A percentile compares a stretch with the other conserved stretches of the same genome.
Evolutionary conservation across 2,888 invertebrate genomes (phyloP).

Genomic region (Plebejus anna): DNA sequence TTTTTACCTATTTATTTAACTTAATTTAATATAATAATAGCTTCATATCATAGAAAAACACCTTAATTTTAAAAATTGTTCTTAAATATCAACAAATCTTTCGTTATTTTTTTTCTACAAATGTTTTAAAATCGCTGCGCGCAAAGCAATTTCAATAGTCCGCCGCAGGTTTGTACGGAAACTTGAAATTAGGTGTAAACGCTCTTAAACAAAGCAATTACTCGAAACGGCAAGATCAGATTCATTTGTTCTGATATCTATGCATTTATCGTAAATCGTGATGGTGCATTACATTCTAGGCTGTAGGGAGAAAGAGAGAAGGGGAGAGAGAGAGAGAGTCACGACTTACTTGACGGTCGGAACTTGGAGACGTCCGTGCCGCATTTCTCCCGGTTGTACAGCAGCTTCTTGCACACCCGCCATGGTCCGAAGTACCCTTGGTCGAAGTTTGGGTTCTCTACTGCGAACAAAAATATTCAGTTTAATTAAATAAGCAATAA

Average conservation of each 20-base stretch:
- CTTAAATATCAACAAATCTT: too few relatives aligned
- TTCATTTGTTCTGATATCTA: neutral
- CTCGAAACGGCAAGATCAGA: slow-evolving; percentile 2
- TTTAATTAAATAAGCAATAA: slow-evolving; percentile 33
- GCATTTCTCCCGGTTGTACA: slow-evolving; percentile 91
- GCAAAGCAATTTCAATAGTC: too few relatives aligned
- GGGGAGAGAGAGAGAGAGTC: neutral
- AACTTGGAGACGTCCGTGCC: slow-evolving; percentile 89
- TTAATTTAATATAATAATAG: too few relatives aligned
- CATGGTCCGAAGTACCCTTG: slow-evolving; percentile 94
- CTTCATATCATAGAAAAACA: too few relatives aligned
- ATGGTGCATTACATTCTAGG: slow-evolving; percentile 2
- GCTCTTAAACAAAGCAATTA: neutral
- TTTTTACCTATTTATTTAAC: too few relatives aligned
- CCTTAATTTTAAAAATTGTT: too few relatives aligned
- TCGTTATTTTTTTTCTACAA: too few relatives aligned
- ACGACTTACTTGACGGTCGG: slow-evolving; percentile 85
- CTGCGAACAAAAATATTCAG: slow-evolving; percentile 63
- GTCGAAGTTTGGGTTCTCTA: slow-evolving; percentile 83
- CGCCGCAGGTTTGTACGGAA: too few relatives aligned
- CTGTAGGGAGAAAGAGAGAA: neutral
- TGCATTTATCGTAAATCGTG: neutral
- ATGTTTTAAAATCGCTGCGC: too few relatives aligned
- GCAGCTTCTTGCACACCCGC: slow-evolving; percentile 89
- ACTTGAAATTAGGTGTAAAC: too few relatives aligned